These are phyloP conservation scores for Hermaeophaga mercurialis DNA, from an alignment of 2,888 invertebrate genomes.

Conservation along the genomic window DNA sequence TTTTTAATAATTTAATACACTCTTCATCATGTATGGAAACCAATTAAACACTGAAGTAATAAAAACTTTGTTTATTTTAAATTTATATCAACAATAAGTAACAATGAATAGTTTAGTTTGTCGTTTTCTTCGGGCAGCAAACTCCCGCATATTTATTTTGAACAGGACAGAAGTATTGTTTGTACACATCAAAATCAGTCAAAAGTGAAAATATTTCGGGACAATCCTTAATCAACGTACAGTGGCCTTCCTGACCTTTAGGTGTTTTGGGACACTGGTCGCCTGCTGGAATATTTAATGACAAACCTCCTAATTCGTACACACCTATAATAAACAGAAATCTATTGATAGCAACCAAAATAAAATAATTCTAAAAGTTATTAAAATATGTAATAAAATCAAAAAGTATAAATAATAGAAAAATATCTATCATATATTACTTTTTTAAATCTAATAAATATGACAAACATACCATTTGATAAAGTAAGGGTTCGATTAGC, in stretches of 20 bases:
- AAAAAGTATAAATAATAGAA: too few species aligned
- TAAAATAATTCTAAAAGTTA: too few species aligned
- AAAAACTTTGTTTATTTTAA: too few species aligned
- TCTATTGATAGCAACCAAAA: too few species aligned
- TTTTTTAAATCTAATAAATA: neutral
- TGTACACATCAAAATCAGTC: constrained; percentile 28
- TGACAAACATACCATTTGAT: constrained; percentile 21
- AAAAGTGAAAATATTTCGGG: constrained; percentile 18
- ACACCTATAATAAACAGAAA: constrained; percentile 11
- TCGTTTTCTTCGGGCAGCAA: constrained; percentile 13
- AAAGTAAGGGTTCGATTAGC: constrained; percentile 22
- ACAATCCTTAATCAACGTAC: constrained; percentile 21
- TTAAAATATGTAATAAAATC: too few species aligned
- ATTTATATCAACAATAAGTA: neutral
- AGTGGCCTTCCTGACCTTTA: constrained; percentile 18
- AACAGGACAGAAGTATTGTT: constrained; percentile 27
- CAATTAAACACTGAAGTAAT: too few species aligned
- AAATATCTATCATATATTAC: too few species aligned
- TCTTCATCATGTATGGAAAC: too few species aligned
- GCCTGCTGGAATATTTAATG: neutral
- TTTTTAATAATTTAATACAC: too few species aligned
- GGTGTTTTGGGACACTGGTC: constrained; percentile 22
- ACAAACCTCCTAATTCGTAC: constrained; percentile 17
- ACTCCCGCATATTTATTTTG: constrained; percentile 22
- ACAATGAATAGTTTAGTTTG: neutral